Evolutionary conservation across 2,797 vertebrate genomes (phyloP), one percentile per base, ranked within the genome.

Genomic region (Petrocephalus schoutedeni): DNA sequence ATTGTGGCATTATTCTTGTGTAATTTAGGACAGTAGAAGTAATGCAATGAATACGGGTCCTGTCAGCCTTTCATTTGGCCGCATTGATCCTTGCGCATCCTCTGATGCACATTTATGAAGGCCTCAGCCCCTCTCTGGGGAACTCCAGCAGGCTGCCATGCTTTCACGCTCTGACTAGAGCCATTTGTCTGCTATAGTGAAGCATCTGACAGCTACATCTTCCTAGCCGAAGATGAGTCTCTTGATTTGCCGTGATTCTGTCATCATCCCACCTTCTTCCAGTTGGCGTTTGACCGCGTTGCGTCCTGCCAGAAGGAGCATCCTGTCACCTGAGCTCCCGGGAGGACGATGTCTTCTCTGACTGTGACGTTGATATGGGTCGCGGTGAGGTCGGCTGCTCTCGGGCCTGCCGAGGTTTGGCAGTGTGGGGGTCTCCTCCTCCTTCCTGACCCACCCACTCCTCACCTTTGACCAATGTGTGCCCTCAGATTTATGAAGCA

Each of bases 271-370:
- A 1, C 28, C 83, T 21, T 10, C 53, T 21, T 85, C 53, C 23
- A 32, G 21, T 28, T 19, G 49, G 51, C 16, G 19, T 16, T 74
- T 2, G 23, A 57, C 67, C 14, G 28, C n/a, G 2, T 36, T 7
- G 10, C 16, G 2, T 9, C 57, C 28, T 5, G 32, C 56, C 21
- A 19, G 16, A 36, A 61, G 85, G 57, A 91, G 87, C 90, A 89
- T 89, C 88, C 85, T 89, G 89, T 93, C 93, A 94, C 94, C 92
- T 93, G 94, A 49, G 88, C 90, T 89, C 89, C 90, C 89, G 89
- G 91, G 91, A 80, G 36, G 94, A 90, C 91, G 90, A 90, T 90
- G 89, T 74, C 85, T 57, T 83, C 87, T 87, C 87, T 88, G 89
- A 86, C 89, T 87, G 87, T 90, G 90, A 89, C 92, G 91, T 91